Evolutionary conservation across 2,888 invertebrate genomes (phyloP).

Genomic region (Argyresthia albistria): DNA sequence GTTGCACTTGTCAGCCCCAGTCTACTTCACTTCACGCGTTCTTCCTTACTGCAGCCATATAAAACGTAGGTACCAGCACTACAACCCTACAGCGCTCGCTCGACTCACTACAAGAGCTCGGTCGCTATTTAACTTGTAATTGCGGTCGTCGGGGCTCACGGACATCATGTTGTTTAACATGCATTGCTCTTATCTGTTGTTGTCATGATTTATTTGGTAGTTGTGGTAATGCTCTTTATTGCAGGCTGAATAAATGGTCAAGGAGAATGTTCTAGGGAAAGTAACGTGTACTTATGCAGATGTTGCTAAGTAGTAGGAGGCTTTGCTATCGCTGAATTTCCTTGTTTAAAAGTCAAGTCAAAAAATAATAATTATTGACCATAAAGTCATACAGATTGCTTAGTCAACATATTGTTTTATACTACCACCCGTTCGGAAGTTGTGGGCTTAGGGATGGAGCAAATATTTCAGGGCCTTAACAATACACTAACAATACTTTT

Average conservation of each 20-base stretch:
- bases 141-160: neutral
- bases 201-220: neutral
- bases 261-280: neutral
- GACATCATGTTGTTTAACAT: neutral
- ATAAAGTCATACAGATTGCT: too few relatives aligned
- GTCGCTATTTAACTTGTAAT: neutral
- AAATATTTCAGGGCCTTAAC: too few relatives aligned
- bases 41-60: neutral
- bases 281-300: neutral
- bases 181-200: neutral
- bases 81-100: neutral
- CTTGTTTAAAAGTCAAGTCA: too few relatives aligned
- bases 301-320: neutral
- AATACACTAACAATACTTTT: too few relatives aligned
- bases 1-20: constrained; percentile 50
- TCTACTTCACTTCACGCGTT: constrained; percentile 3
- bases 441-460: too few relatives aligned
- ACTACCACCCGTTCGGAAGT: too few relatives aligned
- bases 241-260: neutral
- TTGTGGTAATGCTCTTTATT: neutral
- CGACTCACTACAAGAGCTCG: neutral
- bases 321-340: too few relatives aligned
- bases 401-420: too few relatives aligned
- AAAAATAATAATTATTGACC: too few relatives aligned
- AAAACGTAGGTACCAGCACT: neutral